A percentile compares a stretch with the other conserved stretches of the same genome.
Conservation (phyloP, 1,140 invertebrate genomes). For the Apis laboriosa region DNA sequence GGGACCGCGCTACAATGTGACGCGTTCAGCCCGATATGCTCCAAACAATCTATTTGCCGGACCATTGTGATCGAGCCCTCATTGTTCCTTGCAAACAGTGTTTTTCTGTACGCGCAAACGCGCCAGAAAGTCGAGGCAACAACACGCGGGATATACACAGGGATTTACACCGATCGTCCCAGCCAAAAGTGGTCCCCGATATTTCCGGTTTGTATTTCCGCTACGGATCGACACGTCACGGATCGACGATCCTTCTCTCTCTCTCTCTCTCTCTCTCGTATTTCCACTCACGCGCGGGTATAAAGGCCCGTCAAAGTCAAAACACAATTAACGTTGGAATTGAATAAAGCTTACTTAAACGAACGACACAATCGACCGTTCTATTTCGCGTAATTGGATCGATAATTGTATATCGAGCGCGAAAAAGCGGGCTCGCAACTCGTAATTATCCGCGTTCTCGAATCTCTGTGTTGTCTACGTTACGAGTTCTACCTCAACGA, state of each 20-base stretch:
- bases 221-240: constrained; percentile 7
- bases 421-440: constrained; percentile 33
- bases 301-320: constrained; percentile 48
- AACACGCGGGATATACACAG: constrained; percentile 6
- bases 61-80: constrained; percentile 72
- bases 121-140: constrained; percentile 9
- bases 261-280: not conserved
- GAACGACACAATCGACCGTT: constrained; percentile 33
- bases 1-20: constrained; percentile 50
- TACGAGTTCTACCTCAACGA: not conserved
- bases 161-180: constrained; percentile 43
- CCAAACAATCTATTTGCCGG: constrained; percentile 72
- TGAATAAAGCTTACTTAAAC: constrained; percentile 53
- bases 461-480: constrained; percentile 19
- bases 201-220: constrained; percentile 49
- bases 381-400: constrained; percentile 47
- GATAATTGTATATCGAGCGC: constrained; percentile 48
- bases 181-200: constrained; percentile 34
- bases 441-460: constrained; percentile 33
- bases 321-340: constrained; percentile 47
- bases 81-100: constrained; percentile 69
- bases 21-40: constrained; percentile 63
- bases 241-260: constrained; percentile 21
- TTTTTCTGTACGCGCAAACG: constrained; percentile 60
- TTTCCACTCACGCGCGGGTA: not conserved